These are phyloP conservation scores for Ceratosolen fusciceps DNA, from an alignment of 1,140 invertebrate species.

Conservation along the genomic window DNA sequence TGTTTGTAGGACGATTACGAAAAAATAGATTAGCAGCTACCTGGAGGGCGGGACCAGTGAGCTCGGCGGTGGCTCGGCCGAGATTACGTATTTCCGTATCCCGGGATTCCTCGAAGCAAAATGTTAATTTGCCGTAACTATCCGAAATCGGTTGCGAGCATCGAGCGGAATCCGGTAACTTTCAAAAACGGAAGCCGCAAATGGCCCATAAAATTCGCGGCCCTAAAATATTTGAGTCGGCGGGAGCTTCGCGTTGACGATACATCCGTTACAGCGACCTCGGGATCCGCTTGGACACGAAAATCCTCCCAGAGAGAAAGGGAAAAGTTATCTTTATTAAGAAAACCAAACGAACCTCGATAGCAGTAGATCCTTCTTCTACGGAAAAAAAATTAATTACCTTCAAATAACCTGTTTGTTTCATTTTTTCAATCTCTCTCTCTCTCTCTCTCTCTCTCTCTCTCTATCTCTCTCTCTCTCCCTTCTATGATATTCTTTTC, in stretches of 20 bases:
- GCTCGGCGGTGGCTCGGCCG: not conserved
- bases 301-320: too few species aligned
- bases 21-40: not conserved
- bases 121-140: not conserved
- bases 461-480: too few species aligned
- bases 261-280: too few species aligned
- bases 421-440: too few species aligned
- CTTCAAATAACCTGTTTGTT: too few species aligned
- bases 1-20: not conserved
- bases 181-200: slow-evolving; percentile 29
- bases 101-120: not conserved
- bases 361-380: too few species aligned
- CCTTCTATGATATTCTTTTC: too few species aligned
- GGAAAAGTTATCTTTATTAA: too few species aligned
- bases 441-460: too few species aligned
- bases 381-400: too few species aligned
- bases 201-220: slow-evolving; percentile 30
- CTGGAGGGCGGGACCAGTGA: not conserved
- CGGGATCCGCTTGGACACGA: too few species aligned
- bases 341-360: too few species aligned
- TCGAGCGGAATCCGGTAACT: not conserved
- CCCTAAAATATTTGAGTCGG: not conserved
- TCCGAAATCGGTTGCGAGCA: not conserved
- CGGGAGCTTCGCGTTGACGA: not conserved
- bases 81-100: not conserved